phyloP scores from a whole-genome alignment of 1,140 invertebrate genomes.

The Mya arenaria region DNA sequence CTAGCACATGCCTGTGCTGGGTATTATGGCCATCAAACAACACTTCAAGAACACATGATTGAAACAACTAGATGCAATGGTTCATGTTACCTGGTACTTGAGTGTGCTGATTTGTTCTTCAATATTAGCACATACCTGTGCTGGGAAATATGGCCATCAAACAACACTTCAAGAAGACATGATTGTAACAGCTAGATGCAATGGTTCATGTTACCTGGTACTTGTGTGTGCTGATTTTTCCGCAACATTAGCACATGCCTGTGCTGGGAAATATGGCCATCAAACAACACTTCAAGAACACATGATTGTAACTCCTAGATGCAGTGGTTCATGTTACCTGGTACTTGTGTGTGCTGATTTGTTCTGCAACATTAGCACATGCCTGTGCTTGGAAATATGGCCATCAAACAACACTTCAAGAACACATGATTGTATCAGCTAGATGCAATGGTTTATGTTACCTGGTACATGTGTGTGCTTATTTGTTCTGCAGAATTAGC shows the following conservation, averaged over 20 bases:
- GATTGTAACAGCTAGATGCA: neutral
- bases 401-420: neutral
- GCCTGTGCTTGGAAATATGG: constrained; percentile 15
- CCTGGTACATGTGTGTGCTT: constrained; percentile 24
- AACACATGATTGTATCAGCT: neutral
- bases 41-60: neutral
- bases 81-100: constrained; percentile 7
- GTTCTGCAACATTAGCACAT: constrained; percentile 8
- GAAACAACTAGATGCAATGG: neutral
- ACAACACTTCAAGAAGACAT: neutral
- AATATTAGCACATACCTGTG: constrained; percentile 47
- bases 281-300: too few species aligned
- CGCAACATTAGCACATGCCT: constrained; percentile 14
- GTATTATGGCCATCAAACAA: neutral
- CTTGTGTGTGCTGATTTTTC: neutral
- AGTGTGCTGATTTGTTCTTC: constrained; percentile 4
- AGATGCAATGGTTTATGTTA: neutral
- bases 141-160: constrained; percentile 14
- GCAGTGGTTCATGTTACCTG: constrained; percentile 10
- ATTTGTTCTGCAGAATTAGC: constrained; percentile 22
- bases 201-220: constrained; percentile 8
- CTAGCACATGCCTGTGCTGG: constrained; percentile 49
- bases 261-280: too few species aligned
- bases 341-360: constrained; percentile 19
- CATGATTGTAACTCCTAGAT: too few species aligned